Conservation (phyloP, 2,797 vertebrate genomes). For the Remorina albescens region DNA sequence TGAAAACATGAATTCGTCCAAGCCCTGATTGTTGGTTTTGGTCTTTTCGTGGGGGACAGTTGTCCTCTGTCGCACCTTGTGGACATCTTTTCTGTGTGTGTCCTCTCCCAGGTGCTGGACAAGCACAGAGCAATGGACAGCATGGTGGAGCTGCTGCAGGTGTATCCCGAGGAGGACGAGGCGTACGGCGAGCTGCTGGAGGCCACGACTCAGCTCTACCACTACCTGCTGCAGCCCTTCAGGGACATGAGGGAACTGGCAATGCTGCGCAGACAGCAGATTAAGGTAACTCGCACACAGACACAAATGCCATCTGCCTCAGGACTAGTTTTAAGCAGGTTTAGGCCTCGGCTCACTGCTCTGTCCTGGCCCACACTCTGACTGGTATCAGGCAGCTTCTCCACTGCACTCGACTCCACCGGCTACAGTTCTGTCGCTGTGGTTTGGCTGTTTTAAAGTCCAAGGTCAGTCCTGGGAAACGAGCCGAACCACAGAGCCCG, state of each 20-base stretch:
- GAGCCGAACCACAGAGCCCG: slow-evolving; percentile 8
- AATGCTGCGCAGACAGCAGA: slow-evolving; percentile 96
- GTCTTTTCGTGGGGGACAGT: not conserved
- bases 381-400: not conserved
- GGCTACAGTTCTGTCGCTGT: slow-evolving; percentile 11
- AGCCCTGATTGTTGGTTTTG: no score
- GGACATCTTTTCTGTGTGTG: not conserved
- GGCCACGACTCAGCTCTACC: slow-evolving; percentile 95
- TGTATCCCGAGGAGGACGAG: slow-evolving; percentile 95
- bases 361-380: slow-evolving; percentile 37
- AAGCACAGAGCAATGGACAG: slow-evolving; percentile 92
- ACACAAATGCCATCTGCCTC: slow-evolving; percentile 68
- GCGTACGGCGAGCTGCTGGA: slow-evolving; percentile 92
- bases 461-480: slow-evolving; percentile 15
- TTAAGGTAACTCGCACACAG: slow-evolving; percentile 88
- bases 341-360: slow-evolving; percentile 45
- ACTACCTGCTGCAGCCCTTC: slow-evolving; percentile 97
- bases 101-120: slow-evolving; percentile 88
- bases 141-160: slow-evolving; percentile 95
- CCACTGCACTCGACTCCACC: not conserved
- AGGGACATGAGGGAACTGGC: slow-evolving; percentile 98
- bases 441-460: slow-evolving; percentile 25
- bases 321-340: slow-evolving; percentile 57
- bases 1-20: no score
- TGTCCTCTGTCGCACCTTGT: not conserved